phyloP scores from a whole-genome alignment of 2,113 vertebrate genomes.

The Sinocyclocheilus grahami region DNA sequence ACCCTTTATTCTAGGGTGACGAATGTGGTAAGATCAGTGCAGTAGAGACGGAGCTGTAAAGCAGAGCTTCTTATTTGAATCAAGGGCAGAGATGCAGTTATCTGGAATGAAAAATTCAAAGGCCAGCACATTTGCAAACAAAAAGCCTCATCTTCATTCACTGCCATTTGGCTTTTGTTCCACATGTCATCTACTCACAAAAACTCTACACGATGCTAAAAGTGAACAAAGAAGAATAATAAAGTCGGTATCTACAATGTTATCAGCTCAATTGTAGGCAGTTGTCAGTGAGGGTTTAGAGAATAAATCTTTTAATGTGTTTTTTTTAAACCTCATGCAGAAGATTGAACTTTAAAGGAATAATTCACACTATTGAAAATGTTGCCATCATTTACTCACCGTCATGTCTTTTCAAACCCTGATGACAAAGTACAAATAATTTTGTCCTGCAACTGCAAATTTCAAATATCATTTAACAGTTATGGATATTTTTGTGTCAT shows the following conservation, averaged over 20 bases:
- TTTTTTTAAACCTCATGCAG: neutral
- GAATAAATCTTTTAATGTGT: neutral
- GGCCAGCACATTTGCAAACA: conserved; percentile 41
- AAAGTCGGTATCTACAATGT: conserved; percentile 59
- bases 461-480: neutral
- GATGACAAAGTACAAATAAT: neutral
- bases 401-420: neutral
- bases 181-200: conserved; percentile 58
- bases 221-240: conserved; percentile 58
- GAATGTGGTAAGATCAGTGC: neutral
- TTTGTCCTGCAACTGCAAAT: neutral
- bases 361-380: neutral
- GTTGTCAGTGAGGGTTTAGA: conserved; percentile 17
- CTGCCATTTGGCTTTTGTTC: conserved; percentile 59
- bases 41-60: neutral
- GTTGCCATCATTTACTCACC: neutral
- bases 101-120: conserved; percentile 44
- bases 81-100: conserved; percentile 35
- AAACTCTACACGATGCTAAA: conserved; percentile 50
- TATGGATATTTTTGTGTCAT: neutral
- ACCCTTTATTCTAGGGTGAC: conserved; percentile 9
- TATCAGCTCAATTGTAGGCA: conserved; percentile 53
- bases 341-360: neutral
- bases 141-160: conserved; percentile 42
- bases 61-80: conserved; percentile 16